Base-by-base conservation (phyloP, 2,888 invertebrate genomes). In the Cryptocephalus moraei region DNA sequence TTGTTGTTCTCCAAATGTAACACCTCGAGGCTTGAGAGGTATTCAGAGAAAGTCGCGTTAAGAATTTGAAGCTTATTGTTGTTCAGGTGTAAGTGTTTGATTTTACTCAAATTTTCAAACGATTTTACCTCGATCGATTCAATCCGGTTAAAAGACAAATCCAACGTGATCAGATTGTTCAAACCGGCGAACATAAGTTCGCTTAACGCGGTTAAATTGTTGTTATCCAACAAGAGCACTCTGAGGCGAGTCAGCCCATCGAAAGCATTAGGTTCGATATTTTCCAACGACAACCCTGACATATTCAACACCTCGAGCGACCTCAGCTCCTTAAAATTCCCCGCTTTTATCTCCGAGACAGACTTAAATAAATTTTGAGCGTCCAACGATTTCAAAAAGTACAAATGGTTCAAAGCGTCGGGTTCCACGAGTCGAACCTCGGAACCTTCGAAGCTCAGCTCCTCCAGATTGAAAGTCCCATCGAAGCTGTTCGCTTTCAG, bases 1-100 rank as follows among this genome's bases (percentile, higher is more conserved):
- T 48, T 44, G 42, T 55, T 55, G 34, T 43, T 13, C 8, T 50
- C 43, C 41, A 55, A 45, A 41, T 50, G 36, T 11, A 36, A 12
- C n/a, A 36, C 12, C 12, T 12, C 12, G n/a, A 36, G 12, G n/a
- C 12, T n/a, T 6, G 36, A 12, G 3, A 36, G 12, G n/a, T 12
- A 12, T 11, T 12, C n/a, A 12, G n/a, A n/a, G 36, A 36, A 36
- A 22, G 3, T 22, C 22, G 22, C 22, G 12, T 36, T 36, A 6
- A 36, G 36, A 6, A 6, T 6, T 4, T 6, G 22, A 36, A 36
- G 36, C 12, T 6, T 12, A 6, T 36, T 36, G 4, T 12, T 12
- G 12, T 12, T 36, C 43, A 43, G 14, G 13, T 43, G 36, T 9
- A 46, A 12, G 3, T 1, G 32, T n/a, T 33, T 33, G 1, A 46